Conservation (phyloP, 2,113 vertebrate species). For the Sander lucioperca region DNA sequence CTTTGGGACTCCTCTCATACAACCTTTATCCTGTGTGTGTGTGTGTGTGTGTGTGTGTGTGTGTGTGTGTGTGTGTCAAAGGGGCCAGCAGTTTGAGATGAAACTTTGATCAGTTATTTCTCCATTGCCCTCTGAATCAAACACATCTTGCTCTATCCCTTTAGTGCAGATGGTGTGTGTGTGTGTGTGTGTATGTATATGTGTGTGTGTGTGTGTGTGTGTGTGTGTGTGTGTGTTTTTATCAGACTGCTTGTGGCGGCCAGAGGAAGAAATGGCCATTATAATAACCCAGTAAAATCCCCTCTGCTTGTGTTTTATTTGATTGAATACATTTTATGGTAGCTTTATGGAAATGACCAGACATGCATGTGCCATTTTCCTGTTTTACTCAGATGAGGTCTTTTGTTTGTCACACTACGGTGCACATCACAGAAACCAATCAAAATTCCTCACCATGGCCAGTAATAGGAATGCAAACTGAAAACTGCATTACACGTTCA, state of each 20-base stretch:
- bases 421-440: slow-evolving; percentile 53
- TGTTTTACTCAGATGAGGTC: slow-evolving; percentile 50
- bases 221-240: neutral
- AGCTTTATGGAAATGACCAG: slow-evolving; percentile 60
- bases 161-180: slow-evolving; percentile 23
- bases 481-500: slow-evolving; percentile 58
- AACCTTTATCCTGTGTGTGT: slow-evolving; percentile 14
- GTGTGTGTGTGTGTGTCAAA: slow-evolving; percentile 6
- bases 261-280: slow-evolving; percentile 55
- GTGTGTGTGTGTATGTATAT: slow-evolving; percentile 37
- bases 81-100: slow-evolving; percentile 26
- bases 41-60: slow-evolving; percentile 27
- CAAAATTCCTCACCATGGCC: slow-evolving; percentile 41
- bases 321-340: slow-evolving; percentile 68
- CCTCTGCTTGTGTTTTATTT: slow-evolving; percentile 64
- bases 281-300: slow-evolving; percentile 47
- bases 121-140: slow-evolving; percentile 50
- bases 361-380: slow-evolving; percentile 61
- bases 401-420: slow-evolving; percentile 60
- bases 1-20: slow-evolving; percentile 19
- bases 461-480: slow-evolving; percentile 61
- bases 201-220: slow-evolving; percentile 14
- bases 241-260: slow-evolving; percentile 22
- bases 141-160: slow-evolving; percentile 31
- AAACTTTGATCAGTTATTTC: slow-evolving; percentile 49